These are phyloP conservation scores for Lasiurus borealis DNA, from an alignment of 2,113 vertebrate species.

Conservation along the genomic window DNA sequence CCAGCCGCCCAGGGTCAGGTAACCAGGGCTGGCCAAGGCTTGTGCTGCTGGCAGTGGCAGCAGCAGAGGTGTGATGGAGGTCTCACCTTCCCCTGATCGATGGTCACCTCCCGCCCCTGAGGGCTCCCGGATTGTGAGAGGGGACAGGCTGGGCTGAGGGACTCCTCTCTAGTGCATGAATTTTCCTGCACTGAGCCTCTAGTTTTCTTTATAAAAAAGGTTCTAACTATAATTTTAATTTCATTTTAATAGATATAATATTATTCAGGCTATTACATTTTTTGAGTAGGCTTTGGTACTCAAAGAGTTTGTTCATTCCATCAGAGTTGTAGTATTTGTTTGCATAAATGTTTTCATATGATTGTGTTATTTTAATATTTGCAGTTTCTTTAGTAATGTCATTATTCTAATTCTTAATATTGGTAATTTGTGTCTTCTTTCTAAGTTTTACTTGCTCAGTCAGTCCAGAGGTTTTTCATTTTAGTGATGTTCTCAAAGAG, in stretches of 20 bases:
- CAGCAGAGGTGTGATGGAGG: no score
- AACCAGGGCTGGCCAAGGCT: no score
- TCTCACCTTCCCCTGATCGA: no score
- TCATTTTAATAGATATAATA: conserved; percentile 13
- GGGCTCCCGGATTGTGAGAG: no score
- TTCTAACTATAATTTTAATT: conserved; percentile 27
- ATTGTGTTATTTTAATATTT: background rate
- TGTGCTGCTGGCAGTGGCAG: no score
- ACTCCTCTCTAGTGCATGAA: no score
- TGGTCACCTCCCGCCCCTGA: no score
- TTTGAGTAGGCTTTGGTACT: conserved; percentile 1
- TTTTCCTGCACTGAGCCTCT: no score
- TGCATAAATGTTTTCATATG: background rate
- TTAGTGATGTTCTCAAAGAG: background rate
- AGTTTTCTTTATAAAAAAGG: background rate
- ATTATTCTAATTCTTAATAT: background rate
- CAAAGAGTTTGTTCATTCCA: conserved; percentile 24
- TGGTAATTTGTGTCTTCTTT: conserved; percentile 13
- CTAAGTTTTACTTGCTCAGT: background rate
- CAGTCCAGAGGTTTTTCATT: background rate
- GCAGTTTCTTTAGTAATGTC: background rate
- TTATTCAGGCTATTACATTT: background rate
- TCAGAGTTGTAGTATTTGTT: background rate
- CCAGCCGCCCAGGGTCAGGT: no score
- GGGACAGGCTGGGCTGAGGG: no score